These are phyloP conservation scores for Hydractinia symbiolongicarpus DNA, from an alignment of 30 jellyfish, hydroid and myxozoan genomes.

Conservation along the genomic window DNA sequence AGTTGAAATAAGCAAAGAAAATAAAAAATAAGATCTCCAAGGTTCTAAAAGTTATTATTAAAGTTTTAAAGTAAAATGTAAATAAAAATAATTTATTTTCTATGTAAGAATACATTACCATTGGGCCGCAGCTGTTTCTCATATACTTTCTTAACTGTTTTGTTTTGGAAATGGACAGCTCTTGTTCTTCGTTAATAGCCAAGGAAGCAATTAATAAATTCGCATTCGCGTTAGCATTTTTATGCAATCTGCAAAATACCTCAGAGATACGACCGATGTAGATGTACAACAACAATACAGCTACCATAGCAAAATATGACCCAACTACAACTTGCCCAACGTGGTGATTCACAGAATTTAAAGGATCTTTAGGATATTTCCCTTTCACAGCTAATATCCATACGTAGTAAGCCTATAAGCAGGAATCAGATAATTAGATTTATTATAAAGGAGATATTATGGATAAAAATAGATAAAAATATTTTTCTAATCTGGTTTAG, in stretches of 20 bases:
- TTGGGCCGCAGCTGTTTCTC: constrained; percentile 31
- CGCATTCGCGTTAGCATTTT: constrained; percentile 25
- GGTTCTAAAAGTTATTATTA: neutral
- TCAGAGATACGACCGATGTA: constrained; percentile 36
- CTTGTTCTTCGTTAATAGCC: constrained; percentile 12
- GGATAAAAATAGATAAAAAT: neutral
- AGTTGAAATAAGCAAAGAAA: neutral
- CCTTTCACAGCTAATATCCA: constrained; percentile 24
- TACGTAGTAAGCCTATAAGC: constrained; percentile 20
- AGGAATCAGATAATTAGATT: neutral
- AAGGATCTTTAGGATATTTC: constrained; percentile 15
- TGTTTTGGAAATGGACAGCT: neutral
- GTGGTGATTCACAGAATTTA: constrained; percentile 4
- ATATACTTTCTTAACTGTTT: neutral
- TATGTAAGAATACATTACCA: neutral
- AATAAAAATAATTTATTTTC: neutral
- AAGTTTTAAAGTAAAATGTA: neutral
- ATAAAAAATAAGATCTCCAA: neutral
- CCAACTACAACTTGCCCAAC: constrained; percentile 32
- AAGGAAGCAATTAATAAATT: constrained; percentile 22
- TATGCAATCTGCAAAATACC: constrained; percentile 17
- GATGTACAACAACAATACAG: constrained; percentile 13
- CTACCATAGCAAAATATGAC: constrained; percentile 19
- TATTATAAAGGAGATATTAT: neutral
- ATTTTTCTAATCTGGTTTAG: too few relatives aligned